Base-by-base conservation (phyloP, 2,888 invertebrate genomes). In the Polydrusus tereticollis region DNA sequence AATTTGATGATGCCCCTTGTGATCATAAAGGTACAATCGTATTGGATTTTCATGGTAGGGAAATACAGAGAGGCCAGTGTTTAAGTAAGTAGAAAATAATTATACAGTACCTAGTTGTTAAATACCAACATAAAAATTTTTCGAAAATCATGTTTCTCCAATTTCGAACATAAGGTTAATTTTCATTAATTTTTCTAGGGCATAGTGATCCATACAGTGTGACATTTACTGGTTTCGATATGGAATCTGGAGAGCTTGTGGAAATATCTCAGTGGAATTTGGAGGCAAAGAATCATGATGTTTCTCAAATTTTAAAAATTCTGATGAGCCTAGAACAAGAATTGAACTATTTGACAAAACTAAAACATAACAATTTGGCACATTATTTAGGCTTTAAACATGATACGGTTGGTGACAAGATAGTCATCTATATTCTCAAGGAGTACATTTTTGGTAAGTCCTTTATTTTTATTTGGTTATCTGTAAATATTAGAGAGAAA, bases 221-320 rank as follows among this genome's bases (percentile, higher is more conserved):
- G 21, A 91, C 93, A 2, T 95, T 91, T 83, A 88, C 90, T 18
- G 95, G 93, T 5, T 89, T 96, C 18, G 96, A 96, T 81, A 88
- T 89, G 64, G 89, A 89, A 69, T 89, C 90, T 12, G 94, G 95
- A 0, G 91, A 93, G 76, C 82, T 92, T 57, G 86, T 94, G 0
- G 90, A 92, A 29, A 87, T 94, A 12, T 91, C 90, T 23, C 94
- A 95, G 83, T 97, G 96, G 96, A 87, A 85, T 47, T 85, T 93
- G 5, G 87, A 85, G 82, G 83, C 80, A 68, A 86, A 71, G 83
- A 85, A 84, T 84, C 63, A 68, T 33, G 85, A 85, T 74, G 70
- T 82, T n/a, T 82, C 82, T 33, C 80, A 86, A 0, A 83, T 88
- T 1, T 86, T 87, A 74, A 88, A 87, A 62, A 90, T 93, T 84